These are phyloP conservation scores for Argynnis bischoffii DNA, from an alignment of 2,888 invertebrate species.

Conservation along the genomic window DNA sequence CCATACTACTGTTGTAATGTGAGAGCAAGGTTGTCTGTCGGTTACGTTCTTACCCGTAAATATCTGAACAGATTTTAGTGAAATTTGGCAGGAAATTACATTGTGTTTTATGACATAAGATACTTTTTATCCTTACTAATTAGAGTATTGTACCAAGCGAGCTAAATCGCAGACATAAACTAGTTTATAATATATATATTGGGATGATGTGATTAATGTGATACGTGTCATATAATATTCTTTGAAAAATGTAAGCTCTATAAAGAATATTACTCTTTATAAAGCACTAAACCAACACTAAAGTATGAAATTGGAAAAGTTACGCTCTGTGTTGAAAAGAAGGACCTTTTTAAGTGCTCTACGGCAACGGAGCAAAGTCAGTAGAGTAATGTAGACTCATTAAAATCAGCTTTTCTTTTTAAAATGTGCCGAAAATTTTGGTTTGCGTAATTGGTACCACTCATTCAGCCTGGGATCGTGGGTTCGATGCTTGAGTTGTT, in stretches of 20 bases:
- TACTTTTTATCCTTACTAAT: too few species aligned
- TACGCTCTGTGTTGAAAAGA: slow-evolving; percentile 17
- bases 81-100: too few species aligned
- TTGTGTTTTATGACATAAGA: too few species aligned
- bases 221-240: too few species aligned
- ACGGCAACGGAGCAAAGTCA: slow-evolving; percentile 2
- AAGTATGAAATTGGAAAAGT: slow-evolving; percentile 34
- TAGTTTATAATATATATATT: too few species aligned
- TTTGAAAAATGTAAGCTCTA: background rate
- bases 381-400: slow-evolving; percentile 5
- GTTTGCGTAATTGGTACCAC: background rate
- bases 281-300: slow-evolving; percentile 14
- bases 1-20: too few species aligned
- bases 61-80: too few species aligned
- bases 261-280: slow-evolving; percentile 3
- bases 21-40: too few species aligned
- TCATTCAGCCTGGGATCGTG: background rate
- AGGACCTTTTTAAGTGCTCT: slow-evolving; percentile 26
- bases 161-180: too few species aligned
- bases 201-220: too few species aligned
- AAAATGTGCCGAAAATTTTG: background rate
- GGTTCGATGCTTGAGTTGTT: background rate
- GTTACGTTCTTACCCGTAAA: too few species aligned
- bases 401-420: slow-evolving; percentile 5
- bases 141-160: too few species aligned